Evolutionary conservation across 2,797 vertebrate species (phyloP).

Genomic region (Cuculus canorus): DNA sequence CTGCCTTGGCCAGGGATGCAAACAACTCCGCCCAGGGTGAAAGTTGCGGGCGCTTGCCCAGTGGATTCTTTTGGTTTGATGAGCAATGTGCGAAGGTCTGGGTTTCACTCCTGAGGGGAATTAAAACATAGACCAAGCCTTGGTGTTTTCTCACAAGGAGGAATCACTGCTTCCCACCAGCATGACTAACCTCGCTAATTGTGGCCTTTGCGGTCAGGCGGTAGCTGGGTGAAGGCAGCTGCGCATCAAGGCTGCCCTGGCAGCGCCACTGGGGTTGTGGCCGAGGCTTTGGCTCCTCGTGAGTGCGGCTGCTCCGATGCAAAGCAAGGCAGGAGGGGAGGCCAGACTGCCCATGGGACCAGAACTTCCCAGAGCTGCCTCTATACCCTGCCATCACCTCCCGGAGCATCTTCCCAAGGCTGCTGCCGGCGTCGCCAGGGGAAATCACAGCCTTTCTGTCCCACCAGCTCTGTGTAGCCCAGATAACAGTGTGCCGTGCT

Average conservation of each 20-base stretch:
- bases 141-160: neutral
- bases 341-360: neutral
- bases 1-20: neutral
- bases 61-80: neutral
- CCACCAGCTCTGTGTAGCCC: neutral
- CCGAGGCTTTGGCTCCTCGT: neutral
- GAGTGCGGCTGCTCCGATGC: accelerated
- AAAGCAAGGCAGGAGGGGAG: neutral
- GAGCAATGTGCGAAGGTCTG: accelerated
- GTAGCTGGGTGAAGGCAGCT: neutral
- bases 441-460: neutral
- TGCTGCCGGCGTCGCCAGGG: neutral
- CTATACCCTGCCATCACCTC: neutral
- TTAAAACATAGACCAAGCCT: neutral
- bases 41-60: neutral
- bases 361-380: neutral
- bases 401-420: neutral
- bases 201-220: neutral
- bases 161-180: neutral
- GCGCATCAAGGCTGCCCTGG: neutral
- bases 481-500: accelerated
- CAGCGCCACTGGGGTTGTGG: accelerated
- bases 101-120: neutral
- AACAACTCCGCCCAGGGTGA: neutral
- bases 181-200: neutral